phyloP scores from a whole-genome alignment of 2,113 vertebrate genomes.

The Otolemur garnettii region DNA sequence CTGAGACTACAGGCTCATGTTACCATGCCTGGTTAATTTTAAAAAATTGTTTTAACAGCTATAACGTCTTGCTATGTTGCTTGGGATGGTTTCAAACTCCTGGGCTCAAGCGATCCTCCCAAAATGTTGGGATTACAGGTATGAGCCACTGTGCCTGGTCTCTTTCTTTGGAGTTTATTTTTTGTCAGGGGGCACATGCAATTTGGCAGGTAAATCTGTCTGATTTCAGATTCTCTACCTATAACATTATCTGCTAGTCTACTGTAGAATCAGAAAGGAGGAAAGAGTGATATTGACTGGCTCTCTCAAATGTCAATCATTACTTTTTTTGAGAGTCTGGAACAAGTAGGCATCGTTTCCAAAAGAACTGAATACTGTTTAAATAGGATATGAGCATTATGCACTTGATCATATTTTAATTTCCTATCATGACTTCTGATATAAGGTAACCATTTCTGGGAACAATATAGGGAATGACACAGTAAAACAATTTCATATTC shows the following conservation, averaged over 20 bases:
- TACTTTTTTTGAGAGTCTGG: not conserved
- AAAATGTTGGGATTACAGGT: too few species aligned
- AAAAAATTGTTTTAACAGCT: too few species aligned
- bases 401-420: not conserved
- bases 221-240: not conserved
- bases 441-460: not conserved
- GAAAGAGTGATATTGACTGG: not conserved
- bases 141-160: too few species aligned
- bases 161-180: not conserved
- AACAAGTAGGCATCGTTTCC: not conserved
- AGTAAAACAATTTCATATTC: not conserved
- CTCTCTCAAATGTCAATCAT: not conserved
- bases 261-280: not conserved
- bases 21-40: too few species aligned
- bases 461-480: not conserved
- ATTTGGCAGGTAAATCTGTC: not conserved
- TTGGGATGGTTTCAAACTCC: too few species aligned
- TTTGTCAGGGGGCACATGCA: not conserved
- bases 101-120: too few species aligned
- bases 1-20: too few species aligned
- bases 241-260: not conserved
- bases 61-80: too few species aligned
- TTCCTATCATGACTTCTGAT: not conserved
- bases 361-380: conserved; percentile 16
- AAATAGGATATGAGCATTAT: not conserved